Percentiles rank a stretch among this genome's conserved stretches.
Conservation (phyloP, 2,113 vertebrate genomes). For the Himantopus leucocephalus region DNA sequence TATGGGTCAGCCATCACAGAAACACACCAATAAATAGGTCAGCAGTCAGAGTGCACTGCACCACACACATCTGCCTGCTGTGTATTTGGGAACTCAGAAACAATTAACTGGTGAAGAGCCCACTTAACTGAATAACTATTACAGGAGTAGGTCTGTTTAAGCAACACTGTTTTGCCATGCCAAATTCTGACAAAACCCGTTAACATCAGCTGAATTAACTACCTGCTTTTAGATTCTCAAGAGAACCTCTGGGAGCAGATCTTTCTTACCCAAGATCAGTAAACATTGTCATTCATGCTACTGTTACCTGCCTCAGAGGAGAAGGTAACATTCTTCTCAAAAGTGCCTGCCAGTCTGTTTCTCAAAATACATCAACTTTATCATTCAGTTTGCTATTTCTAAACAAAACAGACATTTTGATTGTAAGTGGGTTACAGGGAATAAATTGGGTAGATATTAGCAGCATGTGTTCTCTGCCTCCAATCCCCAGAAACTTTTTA, state of each 20-base stretch:
- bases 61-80: not conserved
- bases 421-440: not conserved
- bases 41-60: not conserved
- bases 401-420: slow-evolving; percentile 40
- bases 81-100: not conserved
- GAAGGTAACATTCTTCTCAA: not conserved
- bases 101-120: not conserved
- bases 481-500: not conserved
- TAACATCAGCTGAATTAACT: slow-evolving; percentile 28
- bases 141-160: slow-evolving; percentile 4
- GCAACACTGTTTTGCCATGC: not conserved
- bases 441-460: not conserved
- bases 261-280: slow-evolving; percentile 25
- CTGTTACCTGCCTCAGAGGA: not conserved
- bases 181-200: slow-evolving; percentile 22
- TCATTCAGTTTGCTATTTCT: slow-evolving; percentile 8
- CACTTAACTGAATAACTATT: not conserved
- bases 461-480: not conserved
- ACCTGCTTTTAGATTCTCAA: not conserved
- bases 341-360: slow-evolving; percentile 6
- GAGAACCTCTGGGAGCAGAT: slow-evolving; percentile 10
- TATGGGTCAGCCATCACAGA: not conserved
- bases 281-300: slow-evolving; percentile 16
- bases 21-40: not conserved
- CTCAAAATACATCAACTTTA: slow-evolving; percentile 7